Evolutionary conservation across 53 echinoderm and acorn worm genomes (phyloP), one percentile per base, ranked within the genome.

Genomic region (Crossaster papposus): DNA sequence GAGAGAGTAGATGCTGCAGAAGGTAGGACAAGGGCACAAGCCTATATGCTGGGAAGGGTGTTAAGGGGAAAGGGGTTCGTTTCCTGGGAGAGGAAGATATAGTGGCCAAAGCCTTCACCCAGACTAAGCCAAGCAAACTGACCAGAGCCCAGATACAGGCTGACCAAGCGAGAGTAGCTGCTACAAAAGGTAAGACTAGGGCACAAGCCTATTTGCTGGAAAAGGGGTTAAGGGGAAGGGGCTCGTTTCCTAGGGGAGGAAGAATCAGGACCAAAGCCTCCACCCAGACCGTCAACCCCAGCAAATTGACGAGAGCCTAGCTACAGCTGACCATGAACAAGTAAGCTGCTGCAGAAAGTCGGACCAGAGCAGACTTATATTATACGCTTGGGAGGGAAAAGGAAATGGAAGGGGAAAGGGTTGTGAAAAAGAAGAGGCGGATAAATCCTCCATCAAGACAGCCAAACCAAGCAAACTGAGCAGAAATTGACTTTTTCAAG

Each of bases 1-100:
- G 81, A 94, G 88, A 83, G 71, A 71, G 64, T 78, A 38, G 89
- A 77, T 22, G 92, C 92, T 26, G 90, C 84, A 77, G 83, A 51
- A 79, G 95, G 90, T 90, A 65, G 9, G 8, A 44, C 44, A 5
- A 44, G 44, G n/a, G n/a, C 9, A 44, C 44, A 44, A 9, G 44
- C 44, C 9, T 44, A 9, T 44, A 9, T 9, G 9, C 44, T 44
- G 44, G 44, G 44, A 9, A 44, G 1, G 44, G 44, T 0, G n/a
- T n/a, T n/a, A 44, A 44, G 44, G 44, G 44, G 44, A 44, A 44
- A 44, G 44, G 83, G 35, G 89, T 88, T 51, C 70, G 94, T 13
- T 89, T 97, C n/a, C 95, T 91, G 72, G 97, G 95, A 44, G 20
- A 80, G 31, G 97, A 97, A 80, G 97, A 97, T 72, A 73, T 83